phyloP scores from a whole-genome alignment of 2,797 vertebrate species.

The Buceros bicornis region DNA sequence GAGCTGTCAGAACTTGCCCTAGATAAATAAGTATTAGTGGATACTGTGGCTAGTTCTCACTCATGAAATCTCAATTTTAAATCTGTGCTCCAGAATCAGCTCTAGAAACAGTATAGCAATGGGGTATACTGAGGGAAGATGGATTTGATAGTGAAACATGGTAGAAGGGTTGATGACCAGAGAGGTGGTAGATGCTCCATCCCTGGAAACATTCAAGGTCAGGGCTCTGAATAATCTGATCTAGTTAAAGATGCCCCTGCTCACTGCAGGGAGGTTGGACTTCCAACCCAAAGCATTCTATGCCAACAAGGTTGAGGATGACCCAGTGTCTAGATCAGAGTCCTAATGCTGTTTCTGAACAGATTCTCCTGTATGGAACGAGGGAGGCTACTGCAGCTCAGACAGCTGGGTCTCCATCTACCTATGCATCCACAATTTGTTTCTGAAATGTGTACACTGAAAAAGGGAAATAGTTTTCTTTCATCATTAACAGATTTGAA shows the following conservation, averaged over 20 bases:
- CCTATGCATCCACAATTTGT: background rate
- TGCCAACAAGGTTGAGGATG: background rate
- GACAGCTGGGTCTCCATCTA: background rate
- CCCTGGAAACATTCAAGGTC: too few relatives aligned
- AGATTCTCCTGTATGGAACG: background rate
- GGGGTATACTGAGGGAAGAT: background rate
- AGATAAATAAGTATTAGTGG: slow-evolving; percentile 41
- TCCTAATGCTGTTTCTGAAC: background rate
- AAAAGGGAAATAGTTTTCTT: background rate
- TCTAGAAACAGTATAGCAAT: background rate
- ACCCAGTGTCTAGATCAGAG: background rate
- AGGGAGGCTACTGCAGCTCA: background rate
- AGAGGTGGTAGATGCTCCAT: too few relatives aligned
- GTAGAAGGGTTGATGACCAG: background rate
- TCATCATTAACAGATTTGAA: background rate
- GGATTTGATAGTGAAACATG: background rate
- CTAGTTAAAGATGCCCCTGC: too few relatives aligned
- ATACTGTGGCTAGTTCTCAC: background rate
- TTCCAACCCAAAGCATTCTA: too few relatives aligned
- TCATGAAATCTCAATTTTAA: slow-evolving; percentile 31
- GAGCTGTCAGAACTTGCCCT: slow-evolving; percentile 28
- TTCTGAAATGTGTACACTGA: background rate
- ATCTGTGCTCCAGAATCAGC: background rate
- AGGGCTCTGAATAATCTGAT: too few relatives aligned
- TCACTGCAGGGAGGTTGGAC: too few relatives aligned